These are phyloP conservation scores for Betta splendens DNA, from an alignment of 2,797 vertebrate species.

Conservation along the genomic window DNA sequence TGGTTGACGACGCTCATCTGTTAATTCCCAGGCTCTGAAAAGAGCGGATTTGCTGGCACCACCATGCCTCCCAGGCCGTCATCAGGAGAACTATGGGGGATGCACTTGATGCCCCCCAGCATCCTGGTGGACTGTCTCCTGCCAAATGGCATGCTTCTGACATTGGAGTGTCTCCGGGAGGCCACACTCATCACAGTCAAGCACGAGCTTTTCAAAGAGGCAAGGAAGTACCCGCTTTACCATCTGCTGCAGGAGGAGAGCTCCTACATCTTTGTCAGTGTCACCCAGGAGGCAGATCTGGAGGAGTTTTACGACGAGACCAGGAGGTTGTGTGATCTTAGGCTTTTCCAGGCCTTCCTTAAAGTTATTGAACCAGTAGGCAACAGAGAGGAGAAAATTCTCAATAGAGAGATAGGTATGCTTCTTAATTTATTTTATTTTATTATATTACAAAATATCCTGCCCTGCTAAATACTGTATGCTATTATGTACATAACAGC, in stretches of 20 bases:
- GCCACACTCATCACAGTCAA: conserved; percentile 97
- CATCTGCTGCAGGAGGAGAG: conserved; percentile 98
- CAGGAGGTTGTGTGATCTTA: conserved; percentile 93
- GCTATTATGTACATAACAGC: not conserved
- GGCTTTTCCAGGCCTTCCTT: conserved; percentile 96
- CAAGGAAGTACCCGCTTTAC: conserved; percentile 95
- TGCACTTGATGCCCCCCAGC: conserved; percentile 98
- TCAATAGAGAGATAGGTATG: conserved; percentile 97
- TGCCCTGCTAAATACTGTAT: not conserved
- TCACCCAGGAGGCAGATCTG: conserved; percentile 96
- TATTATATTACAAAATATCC: conserved; percentile 7
- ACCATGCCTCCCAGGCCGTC: conserved; percentile 97
- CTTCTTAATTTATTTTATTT: not conserved
- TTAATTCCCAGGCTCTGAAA: conserved; percentile 62
- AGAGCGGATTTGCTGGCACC: conserved; percentile 53
- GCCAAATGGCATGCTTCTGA: conserved; percentile 98
- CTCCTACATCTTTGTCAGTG: conserved; percentile 99
- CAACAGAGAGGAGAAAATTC: conserved; percentile 99
- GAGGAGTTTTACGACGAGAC: conserved; percentile 99
- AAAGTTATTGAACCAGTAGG: conserved; percentile 99
- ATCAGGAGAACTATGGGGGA: conserved; percentile 98
- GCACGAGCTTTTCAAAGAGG: conserved; percentile 98
- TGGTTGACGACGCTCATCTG: conserved; percentile 58
- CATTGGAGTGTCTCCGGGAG: conserved; percentile 98
- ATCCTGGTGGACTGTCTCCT: conserved; percentile 97